Conservation (phyloP, 2,888 invertebrate species). For the Hypselothyrea guttata region DNA sequence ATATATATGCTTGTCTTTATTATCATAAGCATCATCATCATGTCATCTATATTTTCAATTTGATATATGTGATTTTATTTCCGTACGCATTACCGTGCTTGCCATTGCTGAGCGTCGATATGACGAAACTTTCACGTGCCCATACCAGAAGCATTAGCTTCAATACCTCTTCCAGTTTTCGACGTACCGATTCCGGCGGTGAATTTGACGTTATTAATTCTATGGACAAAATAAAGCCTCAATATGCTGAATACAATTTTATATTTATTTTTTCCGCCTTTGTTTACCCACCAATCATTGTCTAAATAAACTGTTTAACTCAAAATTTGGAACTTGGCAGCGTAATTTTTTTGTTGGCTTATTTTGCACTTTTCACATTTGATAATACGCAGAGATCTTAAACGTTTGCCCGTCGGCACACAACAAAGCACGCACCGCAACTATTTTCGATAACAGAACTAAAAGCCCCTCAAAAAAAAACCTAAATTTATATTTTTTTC, state of each 20-base stretch:
- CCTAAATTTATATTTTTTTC: slow-evolving; percentile 21
- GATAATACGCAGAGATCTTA: slow-evolving; percentile 35
- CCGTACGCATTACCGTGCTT: slow-evolving; percentile 83
- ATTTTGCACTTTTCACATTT: slow-evolving; percentile 46
- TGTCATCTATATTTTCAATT: slow-evolving; percentile 10
- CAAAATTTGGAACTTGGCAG: slow-evolving; percentile 19
- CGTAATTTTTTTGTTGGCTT: neutral
- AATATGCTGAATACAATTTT: slow-evolving; percentile 3
- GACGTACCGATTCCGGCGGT: slow-evolving; percentile 83
- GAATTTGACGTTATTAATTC: slow-evolving; percentile 79
- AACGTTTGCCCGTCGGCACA: slow-evolving; percentile 45
- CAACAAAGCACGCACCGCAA: slow-evolving; percentile 67
- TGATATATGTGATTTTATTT: slow-evolving; percentile 81
- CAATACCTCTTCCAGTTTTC: slow-evolving; percentile 89
- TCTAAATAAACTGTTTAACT: slow-evolving; percentile 44
- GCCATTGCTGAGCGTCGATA: slow-evolving; percentile 85
- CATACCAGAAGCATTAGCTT: slow-evolving; percentile 92
- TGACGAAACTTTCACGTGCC: slow-evolving; percentile 90
- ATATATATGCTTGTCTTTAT: slow-evolving; percentile 6
- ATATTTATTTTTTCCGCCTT: slow-evolving; percentile 5
- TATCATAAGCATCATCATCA: slow-evolving; percentile 1
- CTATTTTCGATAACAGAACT: slow-evolving; percentile 62
- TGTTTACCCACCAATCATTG: slow-evolving; percentile 75
- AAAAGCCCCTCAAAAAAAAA: slow-evolving; percentile 34
- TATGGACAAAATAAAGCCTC: slow-evolving; percentile 26